A percentile compares a stretch with the other conserved stretches of the same genome.
phyloP scores from a whole-genome alignment of 2,113 vertebrate species.

The Calonectris borealis region DNA sequence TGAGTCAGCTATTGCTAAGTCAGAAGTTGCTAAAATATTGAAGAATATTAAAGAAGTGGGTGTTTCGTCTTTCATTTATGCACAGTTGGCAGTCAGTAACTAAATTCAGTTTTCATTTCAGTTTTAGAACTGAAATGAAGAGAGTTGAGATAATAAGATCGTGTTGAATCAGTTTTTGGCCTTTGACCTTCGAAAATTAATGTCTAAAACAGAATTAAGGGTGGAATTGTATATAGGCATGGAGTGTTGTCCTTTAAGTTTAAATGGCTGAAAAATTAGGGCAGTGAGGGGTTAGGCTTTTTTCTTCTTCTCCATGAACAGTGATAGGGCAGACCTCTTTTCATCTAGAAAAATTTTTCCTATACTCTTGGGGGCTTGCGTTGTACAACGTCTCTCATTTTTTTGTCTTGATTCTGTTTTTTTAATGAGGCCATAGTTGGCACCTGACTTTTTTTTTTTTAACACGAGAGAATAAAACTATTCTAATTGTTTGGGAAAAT shows the following conservation, averaged over 20 bases:
- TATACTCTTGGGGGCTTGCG: rapidly evolving
- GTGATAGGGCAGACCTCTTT: neutral
- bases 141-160: neutral
- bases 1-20: neutral
- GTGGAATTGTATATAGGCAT: neutral
- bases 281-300: neutral
- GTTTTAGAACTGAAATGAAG: neutral
- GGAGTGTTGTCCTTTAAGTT: neutral
- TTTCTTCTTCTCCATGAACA: neutral
- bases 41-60: neutral
- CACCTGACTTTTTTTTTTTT: neutral
- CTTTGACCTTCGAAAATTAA: neutral
- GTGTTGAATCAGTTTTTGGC: neutral
- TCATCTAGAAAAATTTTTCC: neutral
- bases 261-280: neutral
- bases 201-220: neutral
- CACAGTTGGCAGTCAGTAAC: neutral
- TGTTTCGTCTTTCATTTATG: neutral
- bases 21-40: neutral
- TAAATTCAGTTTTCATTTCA: neutral
- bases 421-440: neutral
- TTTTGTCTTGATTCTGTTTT: neutral
- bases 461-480: neutral
- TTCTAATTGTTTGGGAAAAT: neutral
- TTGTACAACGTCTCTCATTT: neutral